Percentiles rank a stretch among this genome's conserved stretches.
Conservation (phyloP, 2,797 vertebrate genomes). For the Sebastes vulpes region DNA sequence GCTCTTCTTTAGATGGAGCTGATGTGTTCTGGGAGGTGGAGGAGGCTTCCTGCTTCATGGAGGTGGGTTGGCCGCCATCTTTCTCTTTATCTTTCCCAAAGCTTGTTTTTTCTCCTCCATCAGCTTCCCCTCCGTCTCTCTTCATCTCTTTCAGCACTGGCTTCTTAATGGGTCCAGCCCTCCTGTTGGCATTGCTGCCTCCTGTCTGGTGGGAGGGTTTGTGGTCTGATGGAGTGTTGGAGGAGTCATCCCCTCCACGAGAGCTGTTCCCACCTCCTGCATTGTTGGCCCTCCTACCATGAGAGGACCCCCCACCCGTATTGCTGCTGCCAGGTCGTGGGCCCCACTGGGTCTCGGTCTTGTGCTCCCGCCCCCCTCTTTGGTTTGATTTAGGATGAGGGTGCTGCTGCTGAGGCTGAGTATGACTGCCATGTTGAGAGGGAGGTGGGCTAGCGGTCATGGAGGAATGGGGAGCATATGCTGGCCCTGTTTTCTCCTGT, state of each 20-base stretch:
- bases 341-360: slow-evolving; percentile 95
- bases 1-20: slow-evolving; percentile 78
- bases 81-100: slow-evolving; percentile 86
- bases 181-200: slow-evolving; percentile 77
- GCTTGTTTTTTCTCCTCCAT: slow-evolving; percentile 80
- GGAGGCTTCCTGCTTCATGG: slow-evolving; percentile 76
- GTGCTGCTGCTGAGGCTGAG: slow-evolving; percentile 74
- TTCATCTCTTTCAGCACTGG: slow-evolving; percentile 86
- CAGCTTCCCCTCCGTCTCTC: slow-evolving; percentile 80
- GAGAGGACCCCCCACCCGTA: slow-evolving; percentile 73
- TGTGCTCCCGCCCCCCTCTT: slow-evolving; percentile 89
- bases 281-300: slow-evolving; percentile 81
- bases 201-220: slow-evolving; percentile 78
- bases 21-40: slow-evolving; percentile 69
- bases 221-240: slow-evolving; percentile 74
- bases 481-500: slow-evolving; percentile 78
- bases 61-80: slow-evolving; percentile 62
- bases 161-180: slow-evolving; percentile 94
- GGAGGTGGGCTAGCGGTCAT: slow-evolving; percentile 65
- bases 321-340: slow-evolving; percentile 90
- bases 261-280: slow-evolving; percentile 80
- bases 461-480: slow-evolving; percentile 69
- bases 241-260: slow-evolving; percentile 80
- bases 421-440: slow-evolving; percentile 68
- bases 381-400: slow-evolving; percentile 84